Base-by-base conservation (phyloP, 2,888 invertebrate genomes). In the Drosophila pegasa region DNA sequence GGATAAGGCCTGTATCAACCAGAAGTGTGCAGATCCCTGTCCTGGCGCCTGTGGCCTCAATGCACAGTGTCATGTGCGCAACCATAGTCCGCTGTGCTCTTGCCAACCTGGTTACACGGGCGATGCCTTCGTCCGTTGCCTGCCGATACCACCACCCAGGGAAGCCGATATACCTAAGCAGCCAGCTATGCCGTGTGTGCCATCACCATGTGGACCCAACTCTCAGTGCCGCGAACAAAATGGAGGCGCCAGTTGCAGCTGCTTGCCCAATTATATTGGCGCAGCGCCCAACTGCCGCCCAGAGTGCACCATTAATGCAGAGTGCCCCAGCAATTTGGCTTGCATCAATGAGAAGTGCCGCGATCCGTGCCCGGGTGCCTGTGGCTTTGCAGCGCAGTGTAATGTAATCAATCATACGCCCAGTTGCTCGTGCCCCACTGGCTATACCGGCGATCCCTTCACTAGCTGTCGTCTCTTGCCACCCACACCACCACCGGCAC, bases 71-170 rank as follows among this genome's bases (percentile, higher is more conserved):
- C 95, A 95, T 91, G 96, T 97, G 22, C 94, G 96, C 69, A 95
- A 96, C 83, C 97, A 97, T 88, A 96, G 96, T 89, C 97, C 97
- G 2, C 94, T 96, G 74, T 97, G 97, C 90, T 95, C 95, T 20
- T 97, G 97, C 89, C 94, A 94, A 71, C 92, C 94, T 16, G 94
- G 95, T 55, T 95, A 94, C 83, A 95, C 95, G 14, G 97, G 97
- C n/a, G 96, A 96, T 93, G 95, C 96, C 3, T 96, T 96, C 89
- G 94, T 93, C 43, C 94, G 94, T 81, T 95, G 95, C 84, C 93
- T 94, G 80, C 92, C 92, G 12, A 89, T 93, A 78, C 94, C 94
- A 78, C 94, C 94, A 91, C 93, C 94, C 91, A 93, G 54, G 12
- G 25, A 52, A 12, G 51, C 54, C 33, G 71, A 80, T 48, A 77